These are phyloP conservation scores for Coluber constrictor DNA, from an alignment of 2,797 vertebrate species.

Conservation along the genomic window DNA sequence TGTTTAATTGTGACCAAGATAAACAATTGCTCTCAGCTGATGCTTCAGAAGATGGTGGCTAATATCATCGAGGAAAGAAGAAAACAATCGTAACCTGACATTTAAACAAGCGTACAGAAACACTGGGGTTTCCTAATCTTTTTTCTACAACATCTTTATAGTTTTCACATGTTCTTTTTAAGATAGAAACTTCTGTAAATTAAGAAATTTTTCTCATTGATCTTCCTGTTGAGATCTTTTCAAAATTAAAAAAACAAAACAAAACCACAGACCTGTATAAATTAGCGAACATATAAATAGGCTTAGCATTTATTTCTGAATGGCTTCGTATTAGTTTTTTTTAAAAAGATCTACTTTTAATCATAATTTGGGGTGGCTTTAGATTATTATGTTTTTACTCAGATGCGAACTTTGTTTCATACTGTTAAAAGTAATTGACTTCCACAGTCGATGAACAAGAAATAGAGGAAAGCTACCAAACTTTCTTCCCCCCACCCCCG, in stretches of 20 bases:
- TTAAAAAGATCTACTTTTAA: constrained; percentile 27
- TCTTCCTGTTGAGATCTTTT: neutral
- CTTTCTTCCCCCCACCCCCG: constrained; percentile 32
- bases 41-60: neutral
- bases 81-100: constrained; percentile 15
- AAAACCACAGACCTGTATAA: neutral
- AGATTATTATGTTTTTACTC: constrained; percentile 45
- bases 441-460: constrained; percentile 58
- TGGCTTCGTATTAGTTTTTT: constrained; percentile 43
- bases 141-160: constrained; percentile 49
- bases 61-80: constrained; percentile 15
- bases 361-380: constrained; percentile 37
- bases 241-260: neutral
- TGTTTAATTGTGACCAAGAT: neutral
- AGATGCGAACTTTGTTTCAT: constrained; percentile 58
- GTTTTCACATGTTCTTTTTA: neutral
- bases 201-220: neutral
- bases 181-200: constrained; percentile 26
- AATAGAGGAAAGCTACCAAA: constrained; percentile 47
- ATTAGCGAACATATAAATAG: constrained; percentile 11
- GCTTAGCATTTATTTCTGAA: constrained; percentile 55
- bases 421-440: constrained; percentile 53
- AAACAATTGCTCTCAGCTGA: neutral
- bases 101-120: constrained; percentile 34
- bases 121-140: constrained; percentile 34